Evolutionary conservation across 2,888 invertebrate genomes (phyloP), one percentile per base, ranked within the genome.

Genomic region (Polydrusus cervinus): DNA sequence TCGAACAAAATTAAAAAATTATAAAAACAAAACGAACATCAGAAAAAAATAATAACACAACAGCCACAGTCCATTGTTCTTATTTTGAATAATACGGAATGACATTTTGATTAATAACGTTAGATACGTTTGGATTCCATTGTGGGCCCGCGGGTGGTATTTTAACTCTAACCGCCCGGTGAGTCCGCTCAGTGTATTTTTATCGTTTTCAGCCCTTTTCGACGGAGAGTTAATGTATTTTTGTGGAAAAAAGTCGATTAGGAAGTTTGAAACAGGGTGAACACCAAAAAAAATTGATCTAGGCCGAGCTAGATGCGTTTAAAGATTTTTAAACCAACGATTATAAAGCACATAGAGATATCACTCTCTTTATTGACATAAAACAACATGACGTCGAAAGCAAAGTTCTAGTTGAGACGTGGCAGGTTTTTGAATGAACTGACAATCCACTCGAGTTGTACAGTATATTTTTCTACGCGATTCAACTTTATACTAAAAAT

Each of bases 51-150:
- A 74, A 74, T 74, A 69, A 74, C 70, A 71, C 53, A 61, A 75
- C 75, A 60, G 75, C 14, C 76, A 45, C 20, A 69, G 55, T 57
- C 82, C 79, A 83, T 83, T 83, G 83, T 83, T 83, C 83, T 82
- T 81, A 81, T 82, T 76, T 85, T 85, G 85, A 86, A 86, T 86
- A 86, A 86, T 86, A 85, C 85, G 83, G 85, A 84, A 85, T 85
- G 86, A 86, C 86, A 85, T 83, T 83, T 83, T 86, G 86, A 86
- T 86, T 86, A 86, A 86, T 86, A 86, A 83, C 80, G 85, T 83
- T 84, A 84, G 84, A 85, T 86, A 86, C 70, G 75, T 85, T 86
- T 84, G 84, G 85, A 85, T 86, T 84, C 84, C 74, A 71, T 84
- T 82, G 82, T 79, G 79, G 82, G 78, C 85, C 78, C 81, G 8